Evolutionary conservation across 2,888 invertebrate species (phyloP), one percentile per base, ranked within the genome.

Genomic region (Pachliopta kotzebuea): DNA sequence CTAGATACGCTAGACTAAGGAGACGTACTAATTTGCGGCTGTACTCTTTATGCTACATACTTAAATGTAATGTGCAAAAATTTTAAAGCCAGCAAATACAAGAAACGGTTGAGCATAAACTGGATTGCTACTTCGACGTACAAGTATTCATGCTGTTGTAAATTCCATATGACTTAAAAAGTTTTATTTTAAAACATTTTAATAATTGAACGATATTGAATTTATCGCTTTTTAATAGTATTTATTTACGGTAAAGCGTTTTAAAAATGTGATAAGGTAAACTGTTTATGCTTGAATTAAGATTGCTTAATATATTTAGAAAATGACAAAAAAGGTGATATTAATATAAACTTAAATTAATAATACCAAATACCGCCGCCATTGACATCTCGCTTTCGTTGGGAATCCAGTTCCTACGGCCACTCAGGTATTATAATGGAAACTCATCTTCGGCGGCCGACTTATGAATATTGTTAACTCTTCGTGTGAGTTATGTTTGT

Each of bases 401-500:
- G 45, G 53, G 56, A 49, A 62, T 57, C 62, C 61, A 60, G 59
- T 65, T 65, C 56, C 42, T 21, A 18, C 23, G 18, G 53, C 20
- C 42, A 24, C 31, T 45, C 31, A n/a, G 23, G 49, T 21, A 56
- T 57, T 42, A 54, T 50, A 58, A 65, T 66, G 63, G 69, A 60
- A 69, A 59, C 66, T 53, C 63, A 67, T 66, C 62, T 58, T 60
- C 54, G 42, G 18, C 61, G 58, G 50, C 52, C 52, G 67, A 67
- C 62, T 56, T 58, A 63, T 49, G 42, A 37, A 68, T 63, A 69
- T 68, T 68, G 68, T 71, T 67, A 67, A 65, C 26, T 63, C 63
- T 70, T 73, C 72, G 74, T 77, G 76, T 76, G 76, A 70, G 70
- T 70, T 60, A 70, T 59, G 68, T 74, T 71, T 74, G 76, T 77